Base-by-base conservation (phyloP, 2,797 vertebrate genomes). In the Clarias platycephalus region DNA sequence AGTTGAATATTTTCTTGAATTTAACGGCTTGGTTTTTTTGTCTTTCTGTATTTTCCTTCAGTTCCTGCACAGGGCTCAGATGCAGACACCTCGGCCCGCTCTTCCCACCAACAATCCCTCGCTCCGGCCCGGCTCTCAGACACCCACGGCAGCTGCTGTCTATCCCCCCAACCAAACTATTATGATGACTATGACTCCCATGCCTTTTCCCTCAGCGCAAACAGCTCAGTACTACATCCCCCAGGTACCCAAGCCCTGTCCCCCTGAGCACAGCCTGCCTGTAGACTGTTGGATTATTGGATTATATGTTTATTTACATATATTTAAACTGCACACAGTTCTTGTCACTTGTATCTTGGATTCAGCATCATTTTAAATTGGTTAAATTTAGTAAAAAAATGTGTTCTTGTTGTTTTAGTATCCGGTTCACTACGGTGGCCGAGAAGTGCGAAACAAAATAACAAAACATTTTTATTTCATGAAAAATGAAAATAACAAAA, bases 41-140 rank as follows among this genome's bases (percentile, higher is more conserved):
- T 15, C 44, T 82, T 40, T 66, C 13, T 74, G 60, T 78, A 83
- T 28, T 31, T 68, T 4, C 10, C 72, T 40, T 49, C 66, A 99
- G 98, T 98, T 99, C 96, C 98, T 99, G 88, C 97, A 97, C 95
- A 97, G 98, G 94, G 94, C 97, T 91, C 98, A 97, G 92, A 96
- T 99, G 92, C 98, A 98, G 94, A 95, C 97, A 83, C 94, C 97
- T 0, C 92, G 98, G 91, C 96, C 98, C 31, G 92, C 95, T 90
- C 94, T 99, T 92, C 96, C 96, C 82, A 96, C 96, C 85, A 99
- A 96, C 94, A 95, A 91, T 68, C 96, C 96, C 87, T 97, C 97
- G 87, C 93, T 99, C 90, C 96, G 98, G 83, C 95, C 97, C 0
- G 96, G 97, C 74, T 96, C 97, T 0, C 98, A 99, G 89, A 95